These are phyloP conservation scores for Gymnogyps californianus DNA, from an alignment of 2,113 vertebrate genomes.

Conservation along the genomic window DNA sequence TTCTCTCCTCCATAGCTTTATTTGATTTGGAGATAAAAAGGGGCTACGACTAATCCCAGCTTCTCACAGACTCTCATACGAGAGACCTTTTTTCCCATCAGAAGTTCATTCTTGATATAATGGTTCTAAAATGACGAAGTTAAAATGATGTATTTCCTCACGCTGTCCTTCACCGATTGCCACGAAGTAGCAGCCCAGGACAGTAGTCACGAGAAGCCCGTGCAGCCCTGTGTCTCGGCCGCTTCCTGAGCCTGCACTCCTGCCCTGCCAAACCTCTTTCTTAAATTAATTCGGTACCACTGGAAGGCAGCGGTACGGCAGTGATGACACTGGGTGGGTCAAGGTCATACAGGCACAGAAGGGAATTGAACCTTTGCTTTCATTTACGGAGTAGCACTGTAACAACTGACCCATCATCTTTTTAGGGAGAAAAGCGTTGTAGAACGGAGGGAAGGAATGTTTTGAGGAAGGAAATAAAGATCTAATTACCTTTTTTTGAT, in stretches of 20 bases:
- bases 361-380: not conserved
- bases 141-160: not conserved
- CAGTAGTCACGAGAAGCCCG: fast-evolving
- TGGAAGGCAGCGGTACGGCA: not conserved
- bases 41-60: not conserved
- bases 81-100: not conserved
- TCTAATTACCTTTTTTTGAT: not conserved
- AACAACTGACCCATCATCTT: not conserved
- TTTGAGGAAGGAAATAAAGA: not conserved
- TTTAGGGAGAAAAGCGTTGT: not conserved
- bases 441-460: not conserved
- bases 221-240: not conserved
- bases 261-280: not conserved
- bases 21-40: not conserved
- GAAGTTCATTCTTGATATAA: not conserved
- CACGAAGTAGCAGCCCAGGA: not conserved
- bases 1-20: not conserved
- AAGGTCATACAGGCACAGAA: not conserved
- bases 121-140: not conserved
- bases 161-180: not conserved
- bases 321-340: fast-evolving
- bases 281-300: not conserved
- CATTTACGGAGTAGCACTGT: not conserved
- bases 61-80: not conserved
- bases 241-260: not conserved